A percentile compares a stretch with the other conserved stretches of the same genome.
phyloP scores from a whole-genome alignment of 2,888 invertebrate species.

The Dysmachus trigonus region DNA sequence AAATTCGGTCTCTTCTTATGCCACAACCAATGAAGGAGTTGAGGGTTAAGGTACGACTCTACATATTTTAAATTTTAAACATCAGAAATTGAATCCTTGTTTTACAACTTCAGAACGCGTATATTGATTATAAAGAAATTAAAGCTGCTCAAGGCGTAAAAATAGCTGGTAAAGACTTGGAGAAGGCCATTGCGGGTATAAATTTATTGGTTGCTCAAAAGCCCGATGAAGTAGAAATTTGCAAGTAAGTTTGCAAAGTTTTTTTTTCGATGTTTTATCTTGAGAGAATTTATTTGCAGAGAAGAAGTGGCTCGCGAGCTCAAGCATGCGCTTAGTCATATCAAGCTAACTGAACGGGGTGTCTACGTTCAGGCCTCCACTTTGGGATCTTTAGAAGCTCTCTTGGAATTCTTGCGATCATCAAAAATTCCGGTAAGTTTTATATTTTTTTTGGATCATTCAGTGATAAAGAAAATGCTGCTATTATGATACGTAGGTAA shows the following conservation, averaged over 20 bases:
- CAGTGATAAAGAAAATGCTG: not conserved
- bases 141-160: conserved; percentile 98
- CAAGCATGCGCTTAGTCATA: conserved; percentile 88
- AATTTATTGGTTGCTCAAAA: conserved; percentile 91
- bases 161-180: conserved; percentile 96
- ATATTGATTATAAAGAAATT: conserved; percentile 93
- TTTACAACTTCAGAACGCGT: conserved; percentile 75
- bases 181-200: conserved; percentile 96
- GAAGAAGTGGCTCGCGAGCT: conserved; percentile 90
- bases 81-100: not conserved
- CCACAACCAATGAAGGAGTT: conserved; percentile 98
- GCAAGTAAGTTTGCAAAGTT: conserved; percentile 66
- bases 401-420: conserved; percentile 89
- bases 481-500: not conserved
- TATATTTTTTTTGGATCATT: not conserved
- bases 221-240: conserved; percentile 91
- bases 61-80: not conserved
- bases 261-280: not conserved
- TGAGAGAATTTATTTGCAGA: conserved; percentile 60
- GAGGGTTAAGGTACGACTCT: conserved; percentile 81
- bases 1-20: conserved; percentile 95
- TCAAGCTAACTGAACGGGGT: conserved; percentile 90
- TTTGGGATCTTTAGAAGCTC: conserved; percentile 96
- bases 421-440: conserved; percentile 92
- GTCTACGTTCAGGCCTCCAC: conserved; percentile 99